A percentile compares a stretch with the other conserved stretches of the same genome.
Evolutionary conservation across 1,140 invertebrate genomes (phyloP).

Genomic region (Subanguina moxae): DNA sequence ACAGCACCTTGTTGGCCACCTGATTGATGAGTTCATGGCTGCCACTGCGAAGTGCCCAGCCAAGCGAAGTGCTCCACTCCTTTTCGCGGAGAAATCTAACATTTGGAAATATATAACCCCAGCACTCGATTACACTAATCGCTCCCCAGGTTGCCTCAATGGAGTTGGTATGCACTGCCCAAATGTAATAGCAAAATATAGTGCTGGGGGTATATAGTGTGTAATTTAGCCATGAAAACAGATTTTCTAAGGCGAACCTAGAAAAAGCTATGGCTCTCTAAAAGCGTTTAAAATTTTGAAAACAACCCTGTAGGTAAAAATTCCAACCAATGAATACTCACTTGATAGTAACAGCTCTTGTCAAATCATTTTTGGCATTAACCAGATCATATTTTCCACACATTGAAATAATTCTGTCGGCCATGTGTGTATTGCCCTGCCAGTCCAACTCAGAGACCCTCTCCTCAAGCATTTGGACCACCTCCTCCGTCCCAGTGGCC

Average conservation of each 20-base stretch:
- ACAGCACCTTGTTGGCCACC: slow-evolving; percentile 15
- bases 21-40: slow-evolving; percentile 4
- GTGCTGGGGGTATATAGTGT: no score
- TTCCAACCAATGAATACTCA: slow-evolving; percentile 2
- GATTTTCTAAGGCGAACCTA: no score
- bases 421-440: slow-evolving; percentile 14
- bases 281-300: no score
- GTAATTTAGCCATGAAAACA: no score
- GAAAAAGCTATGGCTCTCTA: no score
- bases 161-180: no score
- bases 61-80: slow-evolving; percentile 14
- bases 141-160: no score
- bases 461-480: background rate
- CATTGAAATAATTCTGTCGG: slow-evolving; percentile 5
- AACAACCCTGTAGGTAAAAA: no score
- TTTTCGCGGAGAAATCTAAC: slow-evolving; percentile 10
- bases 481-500: slow-evolving; percentile 5
- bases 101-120: background rate
- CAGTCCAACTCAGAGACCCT: slow-evolving; percentile 6
- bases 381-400: slow-evolving; percentile 15
- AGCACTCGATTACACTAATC: no score
- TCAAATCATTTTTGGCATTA: background rate
- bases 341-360: slow-evolving; percentile 8
- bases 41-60: slow-evolving; percentile 15
- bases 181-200: no score